Base-by-base conservation (phyloP, 1,140 invertebrate genomes). In the Mizuhopecten yessoensis region DNA sequence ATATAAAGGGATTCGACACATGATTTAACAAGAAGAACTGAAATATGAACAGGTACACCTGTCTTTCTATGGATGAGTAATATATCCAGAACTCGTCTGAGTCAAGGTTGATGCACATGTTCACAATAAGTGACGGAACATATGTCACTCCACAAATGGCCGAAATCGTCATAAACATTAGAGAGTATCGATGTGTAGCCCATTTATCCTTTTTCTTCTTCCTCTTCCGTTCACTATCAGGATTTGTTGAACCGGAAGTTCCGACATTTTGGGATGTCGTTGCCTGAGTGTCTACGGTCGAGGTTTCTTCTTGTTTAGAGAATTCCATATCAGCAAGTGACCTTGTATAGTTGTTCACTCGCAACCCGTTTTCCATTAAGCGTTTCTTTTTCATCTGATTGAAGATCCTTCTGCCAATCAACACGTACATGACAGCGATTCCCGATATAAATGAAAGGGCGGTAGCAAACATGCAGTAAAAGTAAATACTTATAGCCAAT, bases 131-230 rank as follows among this genome's bases (percentile, higher is more conserved):
- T 11, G 45, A 57, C 7, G 45, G 45, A 3, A 57, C 45, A 57
- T 57, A 57, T 3, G 45, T 57, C 45, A 57, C 45, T 3, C 45
- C 45, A 20, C 9, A 11, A 57, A 57, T 57, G 15, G 45, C 45
- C 17, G 45, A 57, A 57, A 57, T 57, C 20, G 45, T 57, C 45
- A 57, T 57, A 57, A 57, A 57, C 45, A 57, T 57, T 57, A 57
- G 20, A 20, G 45, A 57, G 17, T 57, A 57, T 23, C 45, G 45
- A 57, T 57, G 45, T 20, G 45, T 57, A 9, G 45, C 45, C 45
- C 45, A 57, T 57, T 57, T 57, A 23, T 57, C 45, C 23, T 57
- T 57, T 57, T 57, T 57, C 45, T 57, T 57, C 45, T 57, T 57
- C 2, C 2, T 57, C 45, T 57, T 57, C 23, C 45, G 13, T 57